phyloP scores from a whole-genome alignment of 1,140 invertebrate genomes.

The Hyphantria cunea region DNA sequence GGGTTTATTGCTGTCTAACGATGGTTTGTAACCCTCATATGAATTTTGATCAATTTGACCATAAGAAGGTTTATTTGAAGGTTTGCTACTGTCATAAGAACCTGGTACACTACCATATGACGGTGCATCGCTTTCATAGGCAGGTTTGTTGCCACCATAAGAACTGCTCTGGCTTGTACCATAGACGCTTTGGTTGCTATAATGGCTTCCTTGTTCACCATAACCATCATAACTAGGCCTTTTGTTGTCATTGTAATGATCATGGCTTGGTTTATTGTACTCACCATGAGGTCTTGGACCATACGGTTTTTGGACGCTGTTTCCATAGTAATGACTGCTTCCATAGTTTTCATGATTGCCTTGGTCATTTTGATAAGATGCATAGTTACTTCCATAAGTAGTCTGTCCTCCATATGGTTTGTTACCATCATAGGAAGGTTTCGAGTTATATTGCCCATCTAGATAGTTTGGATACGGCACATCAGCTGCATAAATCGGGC shows the following conservation, averaged over 20 bases:
- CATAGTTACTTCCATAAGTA: neutral
- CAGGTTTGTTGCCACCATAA: neutral
- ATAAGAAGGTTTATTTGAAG: neutral
- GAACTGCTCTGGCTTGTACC: constrained; percentile 4
- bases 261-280: neutral
- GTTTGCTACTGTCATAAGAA: neutral
- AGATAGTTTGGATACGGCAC: neutral
- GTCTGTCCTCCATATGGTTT: neutral
- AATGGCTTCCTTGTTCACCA: constrained; percentile 5
- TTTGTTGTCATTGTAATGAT: neutral
- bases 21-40: neutral
- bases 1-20: constrained; percentile 2
- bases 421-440: constrained; percentile 1
- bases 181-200: constrained; percentile 1
- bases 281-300: neutral
- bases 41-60: too few species aligned
- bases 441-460: neutral
- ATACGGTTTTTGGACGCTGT: neutral
- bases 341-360: neutral
- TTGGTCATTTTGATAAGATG: neutral
- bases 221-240: constrained; percentile 1
- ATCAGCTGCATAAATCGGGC: neutral
- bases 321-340: neutral
- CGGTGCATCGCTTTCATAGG: neutral
- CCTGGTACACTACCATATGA: neutral